phyloP scores from a whole-genome alignment of 2,113 vertebrate genomes.

The Marmota monax region DNA sequence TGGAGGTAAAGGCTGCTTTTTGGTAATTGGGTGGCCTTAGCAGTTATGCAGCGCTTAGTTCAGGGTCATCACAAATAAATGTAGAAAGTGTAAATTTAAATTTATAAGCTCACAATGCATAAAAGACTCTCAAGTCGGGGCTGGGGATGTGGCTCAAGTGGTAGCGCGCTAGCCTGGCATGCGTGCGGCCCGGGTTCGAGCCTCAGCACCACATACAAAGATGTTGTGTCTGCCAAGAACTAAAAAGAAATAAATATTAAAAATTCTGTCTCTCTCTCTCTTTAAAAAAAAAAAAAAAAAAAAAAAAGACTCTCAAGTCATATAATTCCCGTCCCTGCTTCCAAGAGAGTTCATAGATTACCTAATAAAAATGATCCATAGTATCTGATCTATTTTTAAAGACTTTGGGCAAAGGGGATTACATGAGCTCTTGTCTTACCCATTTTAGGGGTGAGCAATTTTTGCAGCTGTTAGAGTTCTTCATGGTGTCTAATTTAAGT shows the following conservation, averaged over 20 bases:
- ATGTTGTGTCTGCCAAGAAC: too few relatives aligned
- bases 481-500: constrained; percentile 70
- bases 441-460: constrained; percentile 32
- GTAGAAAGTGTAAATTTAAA: constrained; percentile 60
- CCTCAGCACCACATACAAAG: too few relatives aligned
- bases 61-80: constrained; percentile 53
- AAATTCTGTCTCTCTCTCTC: too few relatives aligned
- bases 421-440: constrained; percentile 61
- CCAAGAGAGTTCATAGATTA: constrained; percentile 50
- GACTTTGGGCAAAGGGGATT: constrained; percentile 61
- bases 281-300: too few relatives aligned
- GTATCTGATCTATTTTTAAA: constrained; percentile 75
- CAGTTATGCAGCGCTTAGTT: constrained; percentile 34
- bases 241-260: too few relatives aligned
- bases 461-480: constrained; percentile 75
- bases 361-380: constrained; percentile 61
- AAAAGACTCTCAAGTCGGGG: constrained; percentile 29
- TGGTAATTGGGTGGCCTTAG: constrained; percentile 45
- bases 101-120: constrained; percentile 47
- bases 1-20: not conserved
- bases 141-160: too few relatives aligned
- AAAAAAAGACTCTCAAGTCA: constrained; percentile 20
- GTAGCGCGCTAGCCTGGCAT: too few relatives aligned
- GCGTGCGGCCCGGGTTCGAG: too few relatives aligned
- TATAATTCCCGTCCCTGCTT: constrained; percentile 35